phyloP scores from a whole-genome alignment of 2,888 invertebrate species.

The Andrena minutula region DNA sequence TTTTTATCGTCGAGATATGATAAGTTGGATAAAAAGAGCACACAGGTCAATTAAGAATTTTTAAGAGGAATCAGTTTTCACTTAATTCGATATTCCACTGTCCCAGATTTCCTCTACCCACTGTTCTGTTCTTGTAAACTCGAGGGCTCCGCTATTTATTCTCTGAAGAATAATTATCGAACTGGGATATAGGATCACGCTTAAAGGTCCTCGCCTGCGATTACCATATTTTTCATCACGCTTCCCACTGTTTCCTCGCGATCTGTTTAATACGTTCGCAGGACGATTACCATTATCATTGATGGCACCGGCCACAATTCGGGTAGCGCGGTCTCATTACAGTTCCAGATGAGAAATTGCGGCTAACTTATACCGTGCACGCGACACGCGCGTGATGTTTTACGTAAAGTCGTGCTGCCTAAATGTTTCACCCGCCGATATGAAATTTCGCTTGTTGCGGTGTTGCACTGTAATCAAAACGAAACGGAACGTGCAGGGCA shows the following conservation, averaged over 20 bases:
- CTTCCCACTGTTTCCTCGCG: neutral
- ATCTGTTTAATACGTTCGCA: neutral
- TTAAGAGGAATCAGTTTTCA: neutral
- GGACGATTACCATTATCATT: slow-evolving; percentile 10
- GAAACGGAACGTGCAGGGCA: neutral
- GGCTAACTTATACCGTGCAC: slow-evolving; percentile 6
- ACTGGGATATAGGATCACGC: neutral
- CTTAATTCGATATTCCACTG: neutral
- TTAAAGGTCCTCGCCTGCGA: neutral
- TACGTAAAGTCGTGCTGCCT: slow-evolving; percentile 25
- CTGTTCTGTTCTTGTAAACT: neutral
- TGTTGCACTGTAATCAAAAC: slow-evolving; percentile 1
- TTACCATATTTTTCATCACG: neutral
- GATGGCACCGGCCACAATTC: slow-evolving; percentile 22
- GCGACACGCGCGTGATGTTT: slow-evolving; percentile 24
- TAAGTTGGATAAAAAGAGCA: neutral
- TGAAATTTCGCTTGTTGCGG: slow-evolving; percentile 18
- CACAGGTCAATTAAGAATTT: neutral
- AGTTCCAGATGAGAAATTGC: slow-evolving; percentile 34
- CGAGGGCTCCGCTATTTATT: neutral
- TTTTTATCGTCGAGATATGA: neutral
- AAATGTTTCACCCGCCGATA: slow-evolving; percentile 31
- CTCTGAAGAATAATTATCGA: neutral
- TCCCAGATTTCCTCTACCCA: neutral
- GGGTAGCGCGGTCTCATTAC: slow-evolving; percentile 26